A percentile compares a stretch with the other conserved stretches of the same genome.
Conservation (phyloP, 2,888 invertebrate species). For the Polia nebulosa region DNA sequence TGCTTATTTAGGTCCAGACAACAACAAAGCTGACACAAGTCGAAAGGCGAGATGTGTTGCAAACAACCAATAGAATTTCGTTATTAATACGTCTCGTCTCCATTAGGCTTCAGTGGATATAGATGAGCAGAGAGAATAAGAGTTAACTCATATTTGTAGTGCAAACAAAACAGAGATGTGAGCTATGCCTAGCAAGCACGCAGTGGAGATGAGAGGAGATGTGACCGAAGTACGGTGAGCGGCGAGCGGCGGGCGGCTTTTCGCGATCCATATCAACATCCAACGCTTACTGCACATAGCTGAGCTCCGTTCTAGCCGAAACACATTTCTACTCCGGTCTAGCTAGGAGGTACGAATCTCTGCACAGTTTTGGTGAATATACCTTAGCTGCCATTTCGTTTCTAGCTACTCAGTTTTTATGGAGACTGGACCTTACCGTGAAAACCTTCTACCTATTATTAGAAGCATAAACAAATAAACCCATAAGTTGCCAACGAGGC, state of each 20-base stretch:
- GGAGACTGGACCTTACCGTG: no score
- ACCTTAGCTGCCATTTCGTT: no score
- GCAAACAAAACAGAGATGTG: background rate
- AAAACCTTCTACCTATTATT: no score
- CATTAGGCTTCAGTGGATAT: background rate
- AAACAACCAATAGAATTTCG: background rate
- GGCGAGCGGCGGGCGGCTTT: no score
- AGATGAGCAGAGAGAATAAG: background rate
- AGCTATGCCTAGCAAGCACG: background rate
- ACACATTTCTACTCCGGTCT: no score
- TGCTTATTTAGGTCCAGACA: background rate
- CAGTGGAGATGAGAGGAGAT: no score
- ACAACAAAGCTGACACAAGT: background rate
- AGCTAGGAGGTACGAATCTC: no score
- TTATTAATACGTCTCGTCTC: background rate
- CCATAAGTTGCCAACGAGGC: slow-evolving; percentile 15
- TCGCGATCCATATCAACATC: no score
- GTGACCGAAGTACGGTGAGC: no score
- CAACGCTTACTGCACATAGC: background rate
- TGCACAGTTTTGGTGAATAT: no score
- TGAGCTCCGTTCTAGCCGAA: background rate
- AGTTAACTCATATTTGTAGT: background rate
- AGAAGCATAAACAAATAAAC: background rate
- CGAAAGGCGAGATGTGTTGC: background rate
- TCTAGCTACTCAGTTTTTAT: no score